Evolutionary conservation across 64 coral and sea anemone genomes (phyloP), one percentile per base, ranked within the genome.

Genomic region (Actinia tenebrosa): DNA sequence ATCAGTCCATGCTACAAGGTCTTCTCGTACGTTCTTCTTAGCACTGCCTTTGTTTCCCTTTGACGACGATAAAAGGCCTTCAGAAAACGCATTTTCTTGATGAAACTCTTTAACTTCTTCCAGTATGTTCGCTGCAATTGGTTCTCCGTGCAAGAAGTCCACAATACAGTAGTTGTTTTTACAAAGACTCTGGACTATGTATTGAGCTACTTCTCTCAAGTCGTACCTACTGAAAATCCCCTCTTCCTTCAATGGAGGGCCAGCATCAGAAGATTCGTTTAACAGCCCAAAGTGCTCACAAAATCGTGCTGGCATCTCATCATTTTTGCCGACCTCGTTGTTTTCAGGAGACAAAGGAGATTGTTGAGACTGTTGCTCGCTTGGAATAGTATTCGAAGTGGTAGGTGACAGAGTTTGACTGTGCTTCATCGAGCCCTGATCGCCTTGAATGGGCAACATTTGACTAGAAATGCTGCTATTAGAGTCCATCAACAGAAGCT

Each of bases 141-240:
- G 16, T 43, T 43, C 44, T 22, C 83, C 83, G 26, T 85, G 53
- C 30, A 85, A 85, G 45, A 13, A 61, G 83, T 85, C 83, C 17
- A 85, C 30, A 19, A 85, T 85, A 44, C 83, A 85, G n/a, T 85
- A 60, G 23, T 85, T 85, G 17, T 85, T 59, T 19, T 54, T 18
- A 43, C 23, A 44, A 19, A 85, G 56, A 54, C 83, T 85, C 26
- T 60, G 45, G 16, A 64, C 55, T 62, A 64, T 61, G 56, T 53
- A 85, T 16, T 58, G 15, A 37, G 83, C 83, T 85, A 85, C 53
- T 22, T 59, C 83, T 16, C 53, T 85, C 30, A 85, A 43, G 83
- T 81, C 50, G 44, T 22, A 81, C 22, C 79, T 16, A 45, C 3
- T 53, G 16, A 81, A 81, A 50, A 81, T 23, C 14, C 79, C 79